Evolutionary conservation across 2,113 vertebrate genomes (phyloP), one percentile per base, ranked within the genome.

Genomic region (Genyomyrus donnyi): DNA sequence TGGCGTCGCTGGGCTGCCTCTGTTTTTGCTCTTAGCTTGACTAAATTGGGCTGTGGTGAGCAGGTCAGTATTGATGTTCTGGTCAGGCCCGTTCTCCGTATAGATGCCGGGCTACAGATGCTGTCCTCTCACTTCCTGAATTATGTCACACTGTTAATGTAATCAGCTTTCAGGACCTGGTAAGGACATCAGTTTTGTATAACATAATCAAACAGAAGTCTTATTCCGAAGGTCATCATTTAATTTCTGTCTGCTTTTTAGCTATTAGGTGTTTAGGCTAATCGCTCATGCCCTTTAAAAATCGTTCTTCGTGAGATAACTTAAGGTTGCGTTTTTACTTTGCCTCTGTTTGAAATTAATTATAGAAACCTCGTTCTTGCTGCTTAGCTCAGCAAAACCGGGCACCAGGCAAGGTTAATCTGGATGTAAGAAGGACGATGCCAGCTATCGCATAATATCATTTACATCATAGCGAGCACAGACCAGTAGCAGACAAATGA

Each of bases 351-450:
- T 39, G 74, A 39, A 80, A 80, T 80, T 80, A 80, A 80, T 80
- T 80, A 80, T 80, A 80, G 74, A 80, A 80, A 39, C 74, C 74
- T 42, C 5, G 74, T 80, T 80, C 91, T 92, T 83, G 92, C 66
- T 90, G 90, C 70, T 62, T 56, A 56, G 88, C 90, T 91, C 88
- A 3, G 86, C 91, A 92, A 92, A 93, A 94, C 94, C 91, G 92
- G 93, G 91, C 93, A 91, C 70, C 91, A 92, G 92, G 35, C 90
- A 89, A 52, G 92, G 92, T 91, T 95, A 92, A 95, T 95, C 95
- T 94, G 94, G 92, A 93, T 93, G 90, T 94, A 91, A 89, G 91
- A 93, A 94, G 94, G 93, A 88, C 91, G 24, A n/a, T 49, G 46
- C 83, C 83, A 85, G 83, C 46, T 48, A 85, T 91, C 88, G 74